Base-by-base conservation (phyloP, 2,888 invertebrate species). In the Orchesellides sinensis region DNA sequence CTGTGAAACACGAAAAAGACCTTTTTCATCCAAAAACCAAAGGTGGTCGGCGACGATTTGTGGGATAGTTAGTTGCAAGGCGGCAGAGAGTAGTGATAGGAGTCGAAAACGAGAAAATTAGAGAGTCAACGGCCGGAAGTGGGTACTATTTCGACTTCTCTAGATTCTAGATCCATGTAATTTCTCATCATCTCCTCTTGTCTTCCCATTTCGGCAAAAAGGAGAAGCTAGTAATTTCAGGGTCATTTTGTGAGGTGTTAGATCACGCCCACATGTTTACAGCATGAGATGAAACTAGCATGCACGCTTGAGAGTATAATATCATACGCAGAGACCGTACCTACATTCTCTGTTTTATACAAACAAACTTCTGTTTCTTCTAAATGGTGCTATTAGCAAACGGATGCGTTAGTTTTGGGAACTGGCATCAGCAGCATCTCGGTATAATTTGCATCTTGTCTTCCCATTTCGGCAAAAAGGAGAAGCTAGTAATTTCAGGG, bases 171-270 rank as follows among this genome's bases (percentile, higher is more conserved):
- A 85, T 83, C 80, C 72, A 72, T 85, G 75, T 85, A 87, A 87
- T 87, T 87, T 73, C 68, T 59, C 66, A 68, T 27, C 72, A 35
- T 65, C 61, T 45, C 56, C 32, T 70, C 65, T 69, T 74, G 27
- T 65, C 56, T 68, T 56, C 63, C 52, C 56, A 72, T 66, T 72
- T 77, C 77, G 83, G 72, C 77, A 70, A 80, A 81, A 66, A 29
- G 45, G 45, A 61, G 81, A 73, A 77, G 73, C 73, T 68, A 83
- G 82, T 87, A 85, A 87, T 87, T 83, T 86, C 74, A 74, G 84
- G 85, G 84, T 86, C 86, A 86, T 86, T 87, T 86, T 70, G 63
- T 80, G 78, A 87, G 87, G 87, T 87, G 87, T 87, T 78, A 87
- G 86, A 79, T 87, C 87, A 84, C 87, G 84, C 87, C 87, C 85